Evolutionary conservation across 2,888 invertebrate genomes (phyloP).

Genomic region (Noctua comes): DNA sequence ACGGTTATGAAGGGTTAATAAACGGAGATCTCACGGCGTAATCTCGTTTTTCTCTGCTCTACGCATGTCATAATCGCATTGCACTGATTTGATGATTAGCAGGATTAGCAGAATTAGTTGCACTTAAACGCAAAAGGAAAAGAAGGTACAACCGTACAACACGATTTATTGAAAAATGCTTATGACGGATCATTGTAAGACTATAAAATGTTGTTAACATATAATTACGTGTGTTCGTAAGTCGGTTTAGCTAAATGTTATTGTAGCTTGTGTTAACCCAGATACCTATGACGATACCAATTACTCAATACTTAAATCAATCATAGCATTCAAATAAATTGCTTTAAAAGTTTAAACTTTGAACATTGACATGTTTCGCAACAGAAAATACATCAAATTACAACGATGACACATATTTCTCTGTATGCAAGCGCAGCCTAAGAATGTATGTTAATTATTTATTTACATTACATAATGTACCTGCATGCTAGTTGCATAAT

Average conservation of each 20-base stretch:
- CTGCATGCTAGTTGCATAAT: constrained; percentile 29
- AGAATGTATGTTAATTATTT: constrained; percentile 32
- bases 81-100: neutral
- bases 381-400: constrained; percentile 22
- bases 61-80: neutral
- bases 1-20: constrained; percentile 20
- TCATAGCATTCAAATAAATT: constrained; percentile 16
- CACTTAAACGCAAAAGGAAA: neutral
- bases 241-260: neutral
- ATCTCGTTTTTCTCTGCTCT: constrained; percentile 11
- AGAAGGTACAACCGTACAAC: neutral
- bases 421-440: constrained; percentile 13
- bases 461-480: constrained; percentile 32
- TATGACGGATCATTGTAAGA: neutral
- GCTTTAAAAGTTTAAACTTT: constrained; percentile 14
- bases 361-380: constrained; percentile 12
- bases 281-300: neutral
- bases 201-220: neutral
- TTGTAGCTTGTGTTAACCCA: constrained; percentile 6
- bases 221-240: neutral
- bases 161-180: neutral
- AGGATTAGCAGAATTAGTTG: neutral
- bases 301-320: constrained; percentile 2
- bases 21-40: constrained; percentile 9
- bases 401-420: constrained; percentile 37